Conservation (phyloP, 2,113 vertebrate species). For the Rhizomys pruinosus region DNA sequence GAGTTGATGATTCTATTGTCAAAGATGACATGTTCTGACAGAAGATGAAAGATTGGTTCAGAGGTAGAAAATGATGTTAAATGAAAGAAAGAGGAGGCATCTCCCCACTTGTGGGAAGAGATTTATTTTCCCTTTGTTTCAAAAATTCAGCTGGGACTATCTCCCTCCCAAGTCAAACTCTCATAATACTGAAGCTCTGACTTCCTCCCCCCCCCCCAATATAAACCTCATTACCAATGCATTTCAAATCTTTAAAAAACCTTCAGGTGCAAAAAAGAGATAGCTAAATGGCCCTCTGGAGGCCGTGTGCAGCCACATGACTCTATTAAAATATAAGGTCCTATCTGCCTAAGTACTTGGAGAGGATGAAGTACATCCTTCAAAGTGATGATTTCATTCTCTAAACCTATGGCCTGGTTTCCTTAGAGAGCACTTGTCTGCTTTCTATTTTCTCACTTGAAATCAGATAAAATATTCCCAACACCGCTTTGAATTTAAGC, state of each 20-base stretch:
- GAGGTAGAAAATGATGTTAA: constrained; percentile 31
- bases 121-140: constrained; percentile 64
- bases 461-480: constrained; percentile 74
- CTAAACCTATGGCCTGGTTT: constrained; percentile 64
- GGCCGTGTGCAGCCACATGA: constrained; percentile 59
- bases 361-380: constrained; percentile 74
- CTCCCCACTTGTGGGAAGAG: background rate
- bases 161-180: constrained; percentile 32
- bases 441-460: constrained; percentile 74
- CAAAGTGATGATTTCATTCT: constrained; percentile 77
- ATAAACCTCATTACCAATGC: constrained; percentile 70
- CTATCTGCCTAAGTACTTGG: constrained; percentile 72
- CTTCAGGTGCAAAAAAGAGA: constrained; percentile 69
- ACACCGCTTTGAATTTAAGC: constrained; percentile 39
- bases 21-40: background rate
- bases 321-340: constrained; percentile 63
- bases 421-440: constrained; percentile 72
- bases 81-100: constrained; percentile 14
- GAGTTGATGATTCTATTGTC: background rate
- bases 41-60: background rate
- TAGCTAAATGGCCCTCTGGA: constrained; percentile 65
- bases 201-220: constrained; percentile 34
- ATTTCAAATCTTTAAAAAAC: constrained; percentile 70
- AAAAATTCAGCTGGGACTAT: constrained; percentile 62
- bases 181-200: constrained; percentile 59